A percentile compares a stretch with the other conserved stretches of the same genome.
Conservation (phyloP, 2,888 invertebrate species). For the Drosophila neoperkinsi region DNA sequence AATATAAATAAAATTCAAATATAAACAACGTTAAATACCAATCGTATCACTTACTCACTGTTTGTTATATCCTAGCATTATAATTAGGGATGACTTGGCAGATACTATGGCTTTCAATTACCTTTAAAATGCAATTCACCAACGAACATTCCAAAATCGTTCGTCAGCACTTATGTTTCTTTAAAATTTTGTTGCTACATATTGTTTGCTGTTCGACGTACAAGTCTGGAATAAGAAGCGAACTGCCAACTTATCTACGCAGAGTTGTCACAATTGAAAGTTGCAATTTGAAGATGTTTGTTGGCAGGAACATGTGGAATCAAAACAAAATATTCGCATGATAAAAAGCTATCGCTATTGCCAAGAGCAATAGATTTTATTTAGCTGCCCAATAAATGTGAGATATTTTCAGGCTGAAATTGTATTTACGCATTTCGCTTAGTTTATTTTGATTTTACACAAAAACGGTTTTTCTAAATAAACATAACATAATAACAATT, state of each 20-base stretch:
- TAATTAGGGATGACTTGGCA: not conserved
- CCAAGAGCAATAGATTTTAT: not conserved
- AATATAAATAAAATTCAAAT: not conserved
- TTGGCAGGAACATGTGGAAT: not conserved
- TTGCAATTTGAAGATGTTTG: not conserved
- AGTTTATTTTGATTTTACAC: conserved; percentile 63
- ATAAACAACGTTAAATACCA: not conserved
- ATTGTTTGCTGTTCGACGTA: not conserved
- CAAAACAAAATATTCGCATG: not conserved
- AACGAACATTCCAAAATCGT: not conserved
- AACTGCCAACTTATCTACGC: not conserved
- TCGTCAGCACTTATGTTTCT: not conserved
- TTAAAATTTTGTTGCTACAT: not conserved
- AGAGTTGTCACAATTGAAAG: not conserved
- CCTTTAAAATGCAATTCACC: not conserved
- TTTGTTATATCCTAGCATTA: not conserved
- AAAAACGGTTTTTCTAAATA: conserved; percentile 54
- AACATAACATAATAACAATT: conserved; percentile 65
- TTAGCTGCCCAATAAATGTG: conserved; percentile 9
- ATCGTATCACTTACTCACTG: not conserved
- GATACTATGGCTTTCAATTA: too few species aligned
- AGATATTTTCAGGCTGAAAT: conserved; percentile 17
- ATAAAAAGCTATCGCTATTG: not conserved
- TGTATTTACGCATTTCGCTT: conserved; percentile 44
- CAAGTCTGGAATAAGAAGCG: not conserved